A percentile compares a stretch with the other conserved stretches of the same genome.
Evolutionary conservation across 1,140 invertebrate species (phyloP).

Genomic region (Drosophila setifemur): DNA sequence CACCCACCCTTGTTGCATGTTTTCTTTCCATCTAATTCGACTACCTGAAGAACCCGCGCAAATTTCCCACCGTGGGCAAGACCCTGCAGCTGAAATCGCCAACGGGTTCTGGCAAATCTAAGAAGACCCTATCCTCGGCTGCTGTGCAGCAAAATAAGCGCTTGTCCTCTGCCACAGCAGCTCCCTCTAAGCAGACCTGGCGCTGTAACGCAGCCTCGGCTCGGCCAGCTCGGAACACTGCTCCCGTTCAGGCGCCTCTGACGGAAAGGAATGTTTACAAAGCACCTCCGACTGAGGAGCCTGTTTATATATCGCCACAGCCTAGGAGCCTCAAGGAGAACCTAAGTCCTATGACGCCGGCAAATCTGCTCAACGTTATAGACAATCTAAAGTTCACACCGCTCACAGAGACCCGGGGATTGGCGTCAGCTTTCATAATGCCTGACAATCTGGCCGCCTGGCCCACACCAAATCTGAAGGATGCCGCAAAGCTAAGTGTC

Average conservation of each 20-base stretch:
- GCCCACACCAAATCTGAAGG: slow-evolving; percentile 61
- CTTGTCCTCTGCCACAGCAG: slow-evolving; percentile 10
- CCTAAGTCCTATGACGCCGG: slow-evolving; percentile 60
- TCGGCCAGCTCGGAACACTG: background rate
- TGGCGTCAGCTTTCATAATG: background rate
- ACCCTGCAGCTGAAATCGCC: slow-evolving; percentile 64
- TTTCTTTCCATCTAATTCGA: background rate
- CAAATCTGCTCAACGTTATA: slow-evolving; percentile 63
- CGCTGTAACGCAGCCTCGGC: background rate
- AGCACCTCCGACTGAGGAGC: slow-evolving; percentile 4
- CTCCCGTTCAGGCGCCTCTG: slow-evolving; percentile 19
- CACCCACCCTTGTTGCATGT: slow-evolving; percentile 13
- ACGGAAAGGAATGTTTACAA: slow-evolving; percentile 47
- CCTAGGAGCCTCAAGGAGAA: slow-evolving; percentile 64
- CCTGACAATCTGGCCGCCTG: slow-evolving; percentile 66
- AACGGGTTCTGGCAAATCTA: slow-evolving; percentile 40
- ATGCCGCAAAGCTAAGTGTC: background rate
- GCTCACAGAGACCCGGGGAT: slow-evolving; percentile 6
- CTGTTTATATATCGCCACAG: slow-evolving; percentile 31
- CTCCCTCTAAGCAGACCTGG: slow-evolving; percentile 19
- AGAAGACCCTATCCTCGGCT: slow-evolving; percentile 22
- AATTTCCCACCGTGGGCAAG: slow-evolving; percentile 73
- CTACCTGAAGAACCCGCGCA: slow-evolving; percentile 61
- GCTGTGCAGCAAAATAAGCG: slow-evolving; percentile 54
- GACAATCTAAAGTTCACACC: slow-evolving; percentile 79